Evolutionary conservation across 2,797 vertebrate species (phyloP).

Genomic region (Halcyon smyrnensis): DNA sequence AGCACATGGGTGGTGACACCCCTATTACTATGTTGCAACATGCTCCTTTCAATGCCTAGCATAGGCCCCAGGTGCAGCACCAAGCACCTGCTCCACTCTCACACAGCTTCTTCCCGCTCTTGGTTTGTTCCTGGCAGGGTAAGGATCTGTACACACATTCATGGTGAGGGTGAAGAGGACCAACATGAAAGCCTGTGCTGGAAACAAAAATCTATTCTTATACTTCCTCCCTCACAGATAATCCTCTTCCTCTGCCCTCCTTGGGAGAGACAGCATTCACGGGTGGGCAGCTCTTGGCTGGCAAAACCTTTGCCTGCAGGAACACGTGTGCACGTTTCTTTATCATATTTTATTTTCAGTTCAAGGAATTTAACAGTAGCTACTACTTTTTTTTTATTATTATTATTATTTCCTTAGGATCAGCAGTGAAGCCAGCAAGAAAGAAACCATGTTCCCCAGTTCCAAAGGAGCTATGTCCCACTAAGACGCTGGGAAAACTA

Average conservation of each 20-base stretch:
- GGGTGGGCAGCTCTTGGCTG: not conserved
- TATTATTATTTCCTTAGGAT: not conserved
- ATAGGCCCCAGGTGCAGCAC: rapidly evolving
- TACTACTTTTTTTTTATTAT: not conserved
- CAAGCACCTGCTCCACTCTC: rapidly evolving
- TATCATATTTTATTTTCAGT: constrained; percentile 68
- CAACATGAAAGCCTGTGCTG: not conserved
- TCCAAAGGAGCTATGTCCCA: not conserved
- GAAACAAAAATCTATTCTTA: constrained; percentile 30
- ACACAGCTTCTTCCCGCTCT: not conserved
- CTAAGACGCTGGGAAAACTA: not conserved
- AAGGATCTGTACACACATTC: rapidly evolving
- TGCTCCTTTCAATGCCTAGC: not conserved
- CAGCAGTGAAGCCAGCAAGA: not conserved
- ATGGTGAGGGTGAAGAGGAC: not conserved
- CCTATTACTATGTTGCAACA: rapidly evolving
- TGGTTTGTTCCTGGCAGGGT: not conserved
- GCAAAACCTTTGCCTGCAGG: not conserved
- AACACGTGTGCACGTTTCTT: constrained; percentile 6
- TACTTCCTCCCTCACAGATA: not conserved
- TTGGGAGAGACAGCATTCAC: not conserved
- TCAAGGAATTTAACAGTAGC: constrained; percentile 41
- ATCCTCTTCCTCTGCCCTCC: not conserved
- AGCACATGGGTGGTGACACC: not conserved
- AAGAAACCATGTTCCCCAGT: not conserved